A percentile compares a stretch with the other conserved stretches of the same genome.
Conservation (phyloP, 2,888 invertebrate species). For the Antheraea assamensis region DNA sequence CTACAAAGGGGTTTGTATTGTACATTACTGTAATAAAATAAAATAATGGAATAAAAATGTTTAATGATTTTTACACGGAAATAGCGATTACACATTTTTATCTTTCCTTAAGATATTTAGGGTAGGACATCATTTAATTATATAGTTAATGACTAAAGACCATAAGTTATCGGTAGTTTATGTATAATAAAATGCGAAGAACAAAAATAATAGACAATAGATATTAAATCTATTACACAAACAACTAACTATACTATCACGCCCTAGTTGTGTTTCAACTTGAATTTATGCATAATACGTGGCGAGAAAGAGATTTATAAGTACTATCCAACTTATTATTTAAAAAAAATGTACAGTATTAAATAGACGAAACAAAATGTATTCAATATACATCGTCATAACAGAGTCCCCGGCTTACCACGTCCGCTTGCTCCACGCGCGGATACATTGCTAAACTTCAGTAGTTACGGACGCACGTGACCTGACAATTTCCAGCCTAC, state of each 20-base stretch:
- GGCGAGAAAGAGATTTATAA: too few species aligned
- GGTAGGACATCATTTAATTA: too few species aligned
- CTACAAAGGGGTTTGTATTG: neutral
- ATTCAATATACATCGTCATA: neutral
- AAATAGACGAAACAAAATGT: neutral
- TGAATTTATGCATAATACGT: too few species aligned
- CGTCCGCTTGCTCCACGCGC: neutral
- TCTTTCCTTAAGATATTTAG: too few species aligned
- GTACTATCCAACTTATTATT: neutral
- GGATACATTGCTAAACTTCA: conserved; percentile 48
- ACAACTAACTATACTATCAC: too few species aligned
- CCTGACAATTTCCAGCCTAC: conserved; percentile 38
- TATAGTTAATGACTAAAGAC: too few species aligned
- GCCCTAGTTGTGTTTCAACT: too few species aligned
- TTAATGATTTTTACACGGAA: neutral
- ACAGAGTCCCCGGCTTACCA: conserved; percentile 3
- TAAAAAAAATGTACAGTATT: neutral
- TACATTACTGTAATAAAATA: neutral
- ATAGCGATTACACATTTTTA: neutral
- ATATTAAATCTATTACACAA: too few species aligned
- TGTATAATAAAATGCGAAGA: too few species aligned
- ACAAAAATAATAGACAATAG: too few species aligned
- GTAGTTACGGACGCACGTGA: conserved; percentile 64
- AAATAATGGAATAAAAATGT: neutral
- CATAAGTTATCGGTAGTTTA: too few species aligned